Base-by-base conservation (phyloP, 1,140 invertebrate genomes). In the Coelopa frigida region DNA sequence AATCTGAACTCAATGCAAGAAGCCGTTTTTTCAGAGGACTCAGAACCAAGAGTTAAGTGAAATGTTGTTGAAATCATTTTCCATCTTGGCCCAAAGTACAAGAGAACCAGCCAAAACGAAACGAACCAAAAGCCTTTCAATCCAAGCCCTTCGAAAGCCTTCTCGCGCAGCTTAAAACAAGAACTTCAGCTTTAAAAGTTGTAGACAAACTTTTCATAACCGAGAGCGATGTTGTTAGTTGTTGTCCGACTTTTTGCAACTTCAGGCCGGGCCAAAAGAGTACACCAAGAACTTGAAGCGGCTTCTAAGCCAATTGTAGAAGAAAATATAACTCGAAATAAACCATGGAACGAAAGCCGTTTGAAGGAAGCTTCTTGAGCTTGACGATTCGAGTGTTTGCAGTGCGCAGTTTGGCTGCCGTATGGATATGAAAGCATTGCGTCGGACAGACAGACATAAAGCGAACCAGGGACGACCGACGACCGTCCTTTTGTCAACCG, bases 121-220 rank as follows among this genome's bases (percentile, higher is more conserved):
- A n/a, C n/a, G n/a, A n/a, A n/a, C n/a, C n/a, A n/a, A n/a, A n/a
- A n/a, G n/a, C n/a, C n/a, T n/a, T n/a, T n/a, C n/a, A n/a, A n/a
- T 15, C 40, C 12, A 42, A 29, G 32, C 27, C 40, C 32, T 42
- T 42, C 24, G 21, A 42, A 42, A 42, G 40, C 32, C 32, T 41
- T 41, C 15, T 26, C 29, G 22, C 26, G 27, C 14, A 12, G 14
- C 17, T 17, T n/a, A 33, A 33, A 3, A 33, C n/a, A 33, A 14
- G 10, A n/a, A n/a, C n/a, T n/a, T n/a, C n/a, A n/a, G n/a, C n/a
- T n/a, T 33, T 33, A 3, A 33, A 33, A 33, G 17, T 14, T 4
- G n/a, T 33, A 33, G n/a, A 14, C 17, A 33, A 33, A 5, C 31
- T 33, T n/a, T 10, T 14, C 36, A 22, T 38, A 22, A 14, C 17